A percentile compares a stretch with the other conserved stretches of the same genome.
These are phyloP conservation scores for Falco cherrug DNA, from an alignment of 2,797 vertebrate species.

Conservation along the genomic window DNA sequence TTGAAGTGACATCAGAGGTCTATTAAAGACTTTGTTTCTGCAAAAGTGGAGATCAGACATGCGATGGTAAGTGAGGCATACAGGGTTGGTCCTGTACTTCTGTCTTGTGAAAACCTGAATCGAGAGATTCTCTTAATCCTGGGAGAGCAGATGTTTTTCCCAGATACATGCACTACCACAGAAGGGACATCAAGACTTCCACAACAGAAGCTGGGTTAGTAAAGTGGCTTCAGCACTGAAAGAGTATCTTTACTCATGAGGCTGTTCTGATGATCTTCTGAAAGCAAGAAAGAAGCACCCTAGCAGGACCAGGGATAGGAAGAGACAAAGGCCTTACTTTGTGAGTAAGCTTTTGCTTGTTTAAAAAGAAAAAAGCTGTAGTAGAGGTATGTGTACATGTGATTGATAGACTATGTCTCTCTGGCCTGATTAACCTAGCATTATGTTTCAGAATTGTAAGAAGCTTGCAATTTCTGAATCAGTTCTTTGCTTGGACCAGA, in stretches of 20 bases:
- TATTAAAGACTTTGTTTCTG: not conserved
- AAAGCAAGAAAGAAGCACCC: not conserved
- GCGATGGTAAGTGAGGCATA: not conserved
- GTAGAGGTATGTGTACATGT: not conserved
- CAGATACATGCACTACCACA: not conserved
- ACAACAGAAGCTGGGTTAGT: not conserved
- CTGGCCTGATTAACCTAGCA: not conserved
- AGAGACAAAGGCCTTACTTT: not conserved
- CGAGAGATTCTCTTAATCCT: not conserved
- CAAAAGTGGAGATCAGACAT: not conserved
- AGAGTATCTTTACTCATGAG: not conserved
- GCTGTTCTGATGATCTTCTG: not conserved
- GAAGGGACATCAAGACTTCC: not conserved
- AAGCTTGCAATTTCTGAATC: not conserved
- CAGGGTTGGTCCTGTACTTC: not conserved
- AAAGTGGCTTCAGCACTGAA: not conserved
- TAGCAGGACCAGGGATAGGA: not conserved
- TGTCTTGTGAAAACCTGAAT: not conserved
- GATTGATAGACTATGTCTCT: not conserved
- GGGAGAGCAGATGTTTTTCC: not conserved
- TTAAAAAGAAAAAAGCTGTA: not conserved
- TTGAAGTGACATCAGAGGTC: not conserved
- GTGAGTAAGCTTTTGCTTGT: not conserved
- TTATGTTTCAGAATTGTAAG: not conserved
- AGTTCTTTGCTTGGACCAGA: not conserved